Base-by-base conservation (phyloP, 2,888 invertebrate species). In the Hoplodrina ambigua region DNA sequence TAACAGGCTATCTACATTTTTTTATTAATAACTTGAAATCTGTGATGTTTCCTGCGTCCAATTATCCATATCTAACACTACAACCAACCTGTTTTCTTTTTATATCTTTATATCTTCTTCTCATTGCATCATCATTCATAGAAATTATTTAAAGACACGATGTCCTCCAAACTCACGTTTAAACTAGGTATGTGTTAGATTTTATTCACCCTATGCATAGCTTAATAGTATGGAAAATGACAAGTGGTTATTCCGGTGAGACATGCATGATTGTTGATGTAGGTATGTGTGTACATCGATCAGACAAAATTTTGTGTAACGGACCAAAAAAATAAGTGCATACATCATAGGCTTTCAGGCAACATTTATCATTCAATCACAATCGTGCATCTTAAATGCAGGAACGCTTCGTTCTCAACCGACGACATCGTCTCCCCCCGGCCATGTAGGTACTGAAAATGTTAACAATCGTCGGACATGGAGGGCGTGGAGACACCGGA, bases 311-410 rank as follows among this genome's bases (percentile, higher is more conserved):
- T 74, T 78, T 81, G 67, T 78, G 76, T 80, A 82, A 84, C 80
- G 59, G 61, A 75, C 78, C 87, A 85, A 87, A 87, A 82, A 84
- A 87, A 87, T 86, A 87, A 85, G 93, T 94, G 94, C 93, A 92
- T 88, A 93, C 88, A 91, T 90, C 88, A 83, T 89, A 92, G 91
- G 92, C 91, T 88, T 75, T 76, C 92, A 93, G 93, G 94, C 93
- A 94, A 94, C 93, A 94, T 90, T 89, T 89, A 94, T 88, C 88
- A 88, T 92, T 89, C 90, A 91, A 89, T 87, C 89, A 91, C 87
- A 89, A 84, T 90, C 93, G 93, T 94, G 94, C 94, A 93, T 83
- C 84, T 82, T 85, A 80, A 75, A 81, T 72, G 64, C 81, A 78
- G 80, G 80, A 83, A 80, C 80, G 75, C 80, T 73, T 82, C 44